Conservation (phyloP, 2,797 vertebrate genomes). For the Agapornis canus region DNA sequence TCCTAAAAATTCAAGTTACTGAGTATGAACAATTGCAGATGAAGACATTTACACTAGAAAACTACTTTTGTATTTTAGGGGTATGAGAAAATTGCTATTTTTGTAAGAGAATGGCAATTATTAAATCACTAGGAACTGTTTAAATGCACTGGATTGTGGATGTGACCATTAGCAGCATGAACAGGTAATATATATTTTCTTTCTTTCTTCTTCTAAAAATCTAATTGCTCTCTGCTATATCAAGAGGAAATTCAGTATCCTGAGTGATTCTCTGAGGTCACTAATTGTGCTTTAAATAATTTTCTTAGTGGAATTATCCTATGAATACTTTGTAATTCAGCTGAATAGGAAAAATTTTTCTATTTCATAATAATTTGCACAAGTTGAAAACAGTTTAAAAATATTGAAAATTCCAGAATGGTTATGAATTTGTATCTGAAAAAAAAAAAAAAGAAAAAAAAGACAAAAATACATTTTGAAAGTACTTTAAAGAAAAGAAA, state of each 20-base stretch:
- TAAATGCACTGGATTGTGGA: slow-evolving; percentile 16
- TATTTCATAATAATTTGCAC: neutral
- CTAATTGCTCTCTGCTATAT: neutral
- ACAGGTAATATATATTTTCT: slow-evolving; percentile 42
- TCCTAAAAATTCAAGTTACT: slow-evolving; percentile 34
- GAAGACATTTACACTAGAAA: slow-evolving; percentile 6
- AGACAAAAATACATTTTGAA: neutral
- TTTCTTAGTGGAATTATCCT: neutral
- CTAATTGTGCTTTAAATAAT: neutral
- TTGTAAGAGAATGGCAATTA: slow-evolving; percentile 44
- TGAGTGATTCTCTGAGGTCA: neutral
- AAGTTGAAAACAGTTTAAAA: neutral
- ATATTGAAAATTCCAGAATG: neutral
- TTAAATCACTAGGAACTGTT: slow-evolving; percentile 29
- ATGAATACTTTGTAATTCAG: neutral
- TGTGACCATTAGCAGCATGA: slow-evolving; percentile 21
- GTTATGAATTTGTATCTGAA: neutral
- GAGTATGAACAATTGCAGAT: slow-evolving; percentile 32
- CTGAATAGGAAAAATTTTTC: neutral
- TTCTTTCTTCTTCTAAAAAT: slow-evolving; percentile 38
- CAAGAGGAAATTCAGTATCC: slow-evolving; percentile 20
- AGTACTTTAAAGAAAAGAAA: neutral
- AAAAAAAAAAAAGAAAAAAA: neutral
- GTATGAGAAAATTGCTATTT: slow-evolving; percentile 23
- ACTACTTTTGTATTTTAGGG: neutral